Conservation (phyloP, 1,140 invertebrate genomes). For the Apocrypta bakeri region DNA sequence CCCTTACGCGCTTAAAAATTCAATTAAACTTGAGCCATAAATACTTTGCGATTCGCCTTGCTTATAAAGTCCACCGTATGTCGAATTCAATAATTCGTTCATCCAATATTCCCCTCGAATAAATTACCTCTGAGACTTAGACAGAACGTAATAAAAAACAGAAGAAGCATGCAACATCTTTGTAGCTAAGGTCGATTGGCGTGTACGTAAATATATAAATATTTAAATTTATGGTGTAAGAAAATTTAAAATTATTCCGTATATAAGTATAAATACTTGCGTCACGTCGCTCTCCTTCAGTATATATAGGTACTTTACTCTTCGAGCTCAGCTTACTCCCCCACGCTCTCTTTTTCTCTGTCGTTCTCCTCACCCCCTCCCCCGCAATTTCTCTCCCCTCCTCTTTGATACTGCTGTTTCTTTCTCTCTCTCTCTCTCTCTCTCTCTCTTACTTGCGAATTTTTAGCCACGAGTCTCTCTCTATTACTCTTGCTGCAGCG, state of each 20-base stretch:
- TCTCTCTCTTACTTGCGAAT: conserved; percentile 13
- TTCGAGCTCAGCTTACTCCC: conserved; percentile 33
- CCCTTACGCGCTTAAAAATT: not conserved
- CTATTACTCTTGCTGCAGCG: conserved; percentile 61
- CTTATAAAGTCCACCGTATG: too few species aligned
- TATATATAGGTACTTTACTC: conserved; percentile 52
- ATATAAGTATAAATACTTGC: too few species aligned
- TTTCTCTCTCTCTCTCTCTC: conserved; percentile 26
- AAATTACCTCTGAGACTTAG: not conserved
- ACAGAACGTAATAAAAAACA: not conserved
- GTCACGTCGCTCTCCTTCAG: conserved; percentile 37
- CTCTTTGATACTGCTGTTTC: too few species aligned
- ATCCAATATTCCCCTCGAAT: not conserved
- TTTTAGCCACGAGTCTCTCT: not conserved
- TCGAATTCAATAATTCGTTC: not conserved
- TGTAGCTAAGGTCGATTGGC: too few species aligned
- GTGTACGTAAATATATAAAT: too few species aligned
- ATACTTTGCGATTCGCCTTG: not conserved
- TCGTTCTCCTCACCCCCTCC: conserved; percentile 38
- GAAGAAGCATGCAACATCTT: not conserved
- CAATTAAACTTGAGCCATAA: not conserved
- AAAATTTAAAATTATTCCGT: too few species aligned
- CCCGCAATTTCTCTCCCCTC: conserved; percentile 26
- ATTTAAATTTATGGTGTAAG: too few species aligned
- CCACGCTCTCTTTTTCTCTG: conserved; percentile 34